Evolutionary conservation across 2,797 vertebrate species (phyloP).

Genomic region (Arremon brunneinucha): DNA sequence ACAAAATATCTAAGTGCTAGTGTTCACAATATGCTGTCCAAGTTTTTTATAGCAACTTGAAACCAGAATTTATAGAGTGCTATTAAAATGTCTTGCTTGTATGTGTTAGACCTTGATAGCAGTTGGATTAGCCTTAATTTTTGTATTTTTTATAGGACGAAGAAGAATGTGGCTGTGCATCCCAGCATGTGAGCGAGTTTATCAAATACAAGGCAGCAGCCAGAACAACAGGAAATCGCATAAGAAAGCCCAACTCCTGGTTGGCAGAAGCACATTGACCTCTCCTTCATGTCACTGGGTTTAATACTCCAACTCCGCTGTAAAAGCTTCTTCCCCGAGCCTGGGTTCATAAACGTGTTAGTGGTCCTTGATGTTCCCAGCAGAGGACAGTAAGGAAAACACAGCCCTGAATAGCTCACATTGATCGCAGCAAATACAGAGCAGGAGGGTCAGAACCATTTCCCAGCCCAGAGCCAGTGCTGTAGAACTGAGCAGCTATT

Average conservation of each 20-base stretch:
- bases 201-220: neutral
- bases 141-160: slow-evolving; percentile 65
- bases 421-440: slow-evolving; percentile 81
- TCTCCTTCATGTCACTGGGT: slow-evolving; percentile 64
- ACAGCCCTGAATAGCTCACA: slow-evolving; percentile 88
- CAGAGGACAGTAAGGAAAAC: slow-evolving; percentile 87
- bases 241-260: neutral
- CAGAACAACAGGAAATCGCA: slow-evolving; percentile 31
- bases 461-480: slow-evolving; percentile 72
- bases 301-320: slow-evolving; percentile 57
- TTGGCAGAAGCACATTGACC: slow-evolving; percentile 64
- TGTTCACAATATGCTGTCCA: neutral
- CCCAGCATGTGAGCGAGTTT: neutral
- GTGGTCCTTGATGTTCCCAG: slow-evolving; percentile 84
- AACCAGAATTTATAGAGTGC: neutral
- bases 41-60: neutral
- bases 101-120: neutral
- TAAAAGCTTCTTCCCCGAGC: slow-evolving; percentile 70
- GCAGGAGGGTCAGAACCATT: slow-evolving; percentile 77
- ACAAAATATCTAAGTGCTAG: neutral
- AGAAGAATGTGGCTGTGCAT: slow-evolving; percentile 60
- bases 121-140: neutral
- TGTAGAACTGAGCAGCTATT: slow-evolving; percentile 82
- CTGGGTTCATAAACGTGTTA: slow-evolving; percentile 84
- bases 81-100: slow-evolving; percentile 2